phyloP scores from a whole-genome alignment of 2,113 vertebrate genomes.

The Oreochromis aureus region DNA sequence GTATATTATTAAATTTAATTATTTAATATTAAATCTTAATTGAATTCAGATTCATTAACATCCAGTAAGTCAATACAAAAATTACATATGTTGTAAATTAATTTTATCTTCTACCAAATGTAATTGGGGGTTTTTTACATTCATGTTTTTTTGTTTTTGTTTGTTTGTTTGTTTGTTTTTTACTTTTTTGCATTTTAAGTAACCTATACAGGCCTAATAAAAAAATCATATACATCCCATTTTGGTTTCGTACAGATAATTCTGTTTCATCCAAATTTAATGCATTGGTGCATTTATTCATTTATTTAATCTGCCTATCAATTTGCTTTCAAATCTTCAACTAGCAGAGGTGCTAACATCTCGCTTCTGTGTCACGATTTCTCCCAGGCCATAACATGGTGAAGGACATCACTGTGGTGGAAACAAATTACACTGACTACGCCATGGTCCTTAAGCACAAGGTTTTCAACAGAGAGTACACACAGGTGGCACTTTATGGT shows the following conservation, averaged over 20 bases:
- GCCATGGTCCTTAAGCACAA: conserved; percentile 74
- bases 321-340: not conserved
- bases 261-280: not conserved
- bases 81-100: not conserved
- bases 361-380: not conserved
- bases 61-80: not conserved
- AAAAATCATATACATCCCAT: not conserved
- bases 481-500: conserved; percentile 75
- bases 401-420: conserved; percentile 76
- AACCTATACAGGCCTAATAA: not conserved
- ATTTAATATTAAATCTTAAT: not conserved
- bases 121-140: not conserved
- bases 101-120: not conserved
- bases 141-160: not conserved
- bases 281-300: not conserved
- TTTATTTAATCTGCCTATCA: not conserved
- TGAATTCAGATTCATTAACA: not conserved
- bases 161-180: accelerated
- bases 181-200: not conserved
- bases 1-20: not conserved
- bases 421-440: conserved; percentile 73
- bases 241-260: not conserved
- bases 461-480: conserved; percentile 69
- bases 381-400: conserved; percentile 62
- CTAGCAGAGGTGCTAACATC: not conserved